Percentiles rank a stretch among this genome's conserved stretches.
These are phyloP conservation scores for Platichthys flesus DNA, from an alignment of 2,113 vertebrate genomes.

Conservation along the genomic window DNA sequence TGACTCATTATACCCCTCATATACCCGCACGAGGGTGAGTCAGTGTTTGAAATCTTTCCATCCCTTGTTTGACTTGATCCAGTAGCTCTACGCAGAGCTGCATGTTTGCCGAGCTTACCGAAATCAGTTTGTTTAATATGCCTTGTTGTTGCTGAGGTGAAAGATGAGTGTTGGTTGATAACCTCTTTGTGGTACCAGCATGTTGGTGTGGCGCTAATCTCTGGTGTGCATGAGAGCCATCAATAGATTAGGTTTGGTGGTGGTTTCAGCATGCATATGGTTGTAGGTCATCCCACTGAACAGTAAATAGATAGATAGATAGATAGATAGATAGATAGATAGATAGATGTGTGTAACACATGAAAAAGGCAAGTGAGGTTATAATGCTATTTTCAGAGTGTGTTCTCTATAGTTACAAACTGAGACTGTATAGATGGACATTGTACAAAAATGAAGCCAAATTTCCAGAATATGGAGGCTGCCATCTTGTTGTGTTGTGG, in stretches of 20 bases:
- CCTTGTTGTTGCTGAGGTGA: not conserved
- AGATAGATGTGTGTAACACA: not conserved
- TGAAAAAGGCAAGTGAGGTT: not conserved
- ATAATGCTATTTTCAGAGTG: not conserved
- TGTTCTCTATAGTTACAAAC: too few species aligned
- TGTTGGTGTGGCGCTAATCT: not conserved
- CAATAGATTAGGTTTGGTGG: not conserved
- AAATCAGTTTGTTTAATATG: constrained; percentile 16
- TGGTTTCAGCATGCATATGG: not conserved
- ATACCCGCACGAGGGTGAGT: constrained; percentile 47
- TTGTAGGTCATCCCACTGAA: not conserved
- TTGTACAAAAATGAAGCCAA: too few species aligned
- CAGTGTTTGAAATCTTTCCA: constrained; percentile 60
- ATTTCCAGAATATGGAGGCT: too few species aligned
- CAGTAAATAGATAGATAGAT: not conserved
- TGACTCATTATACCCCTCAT: constrained; percentile 58
- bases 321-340: not conserved
- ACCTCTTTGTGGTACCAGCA: not conserved
- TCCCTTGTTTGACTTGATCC: constrained; percentile 57
- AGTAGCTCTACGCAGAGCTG: constrained; percentile 16
- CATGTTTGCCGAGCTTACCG: constrained; percentile 4
- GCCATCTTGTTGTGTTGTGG: too few species aligned
- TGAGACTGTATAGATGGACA: too few species aligned
- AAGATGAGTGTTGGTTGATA: constrained; percentile 8
- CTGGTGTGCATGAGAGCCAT: not conserved